phyloP scores from a whole-genome alignment of 2,888 invertebrate genomes.

The Stenotaenia linearis region DNA sequence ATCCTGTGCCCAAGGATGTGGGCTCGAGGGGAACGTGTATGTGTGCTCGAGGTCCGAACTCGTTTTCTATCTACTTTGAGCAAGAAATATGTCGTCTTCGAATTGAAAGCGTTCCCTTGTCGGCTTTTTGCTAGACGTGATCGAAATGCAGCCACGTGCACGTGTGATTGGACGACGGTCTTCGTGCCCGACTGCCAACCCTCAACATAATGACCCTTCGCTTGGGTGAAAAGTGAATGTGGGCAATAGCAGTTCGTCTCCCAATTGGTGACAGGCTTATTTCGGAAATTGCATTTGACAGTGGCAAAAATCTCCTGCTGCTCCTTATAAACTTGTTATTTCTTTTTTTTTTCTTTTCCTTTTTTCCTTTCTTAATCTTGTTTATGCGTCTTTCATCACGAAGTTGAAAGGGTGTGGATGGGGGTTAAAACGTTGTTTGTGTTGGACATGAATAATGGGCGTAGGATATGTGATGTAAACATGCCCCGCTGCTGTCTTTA shows the following conservation, averaged over 20 bases:
- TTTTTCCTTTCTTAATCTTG: neutral
- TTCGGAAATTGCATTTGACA: slow-evolving; percentile 11
- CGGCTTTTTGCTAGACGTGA: slow-evolving; percentile 3
- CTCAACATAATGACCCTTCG: neutral
- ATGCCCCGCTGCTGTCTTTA: slow-evolving; percentile 19
- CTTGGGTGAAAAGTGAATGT: neutral
- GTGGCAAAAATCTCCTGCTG: slow-evolving; percentile 2
- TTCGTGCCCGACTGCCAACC: neutral
- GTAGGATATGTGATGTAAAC: slow-evolving; percentile 2
- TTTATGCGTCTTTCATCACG: neutral
- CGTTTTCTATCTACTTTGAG: slow-evolving; percentile 9
- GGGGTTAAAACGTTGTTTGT: slow-evolving; percentile 11
- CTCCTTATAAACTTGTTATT: neutral
- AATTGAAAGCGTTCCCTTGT: slow-evolving; percentile 19
- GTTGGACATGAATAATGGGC: neutral
- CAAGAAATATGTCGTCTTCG: slow-evolving; percentile 4
- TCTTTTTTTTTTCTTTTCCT: neutral
- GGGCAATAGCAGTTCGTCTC: neutral
- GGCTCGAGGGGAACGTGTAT: neutral
- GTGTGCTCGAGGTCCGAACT: neutral
- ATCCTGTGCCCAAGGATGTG: neutral
- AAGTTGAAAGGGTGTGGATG: slow-evolving; percentile 3
- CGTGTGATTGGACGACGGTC: neutral
- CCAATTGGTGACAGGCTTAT: neutral
- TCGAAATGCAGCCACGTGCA: neutral